Percentiles rank a stretch among this genome's conserved stretches.
Conservation (phyloP, 2,888 invertebrate species). For the Parnassius mnemosyne region DNA sequence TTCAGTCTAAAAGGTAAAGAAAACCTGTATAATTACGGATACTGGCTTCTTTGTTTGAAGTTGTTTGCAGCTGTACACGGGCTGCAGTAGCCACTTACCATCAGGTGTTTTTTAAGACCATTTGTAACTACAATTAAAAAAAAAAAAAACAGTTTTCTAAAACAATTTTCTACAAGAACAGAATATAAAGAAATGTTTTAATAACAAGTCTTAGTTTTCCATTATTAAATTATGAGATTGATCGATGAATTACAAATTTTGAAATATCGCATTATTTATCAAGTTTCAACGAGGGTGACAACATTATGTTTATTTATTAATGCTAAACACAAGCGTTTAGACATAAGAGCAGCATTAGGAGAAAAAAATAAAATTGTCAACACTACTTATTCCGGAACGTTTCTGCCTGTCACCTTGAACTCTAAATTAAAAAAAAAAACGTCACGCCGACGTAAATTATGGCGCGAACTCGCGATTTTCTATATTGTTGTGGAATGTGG, state of each 20-base stretch:
- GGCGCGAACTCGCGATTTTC: slow-evolving; percentile 37
- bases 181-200: too few species aligned
- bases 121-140: too few species aligned
- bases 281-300: neutral
- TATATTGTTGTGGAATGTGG: slow-evolving; percentile 21
- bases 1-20: too few species aligned
- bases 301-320: slow-evolving; percentile 4
- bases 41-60: too few species aligned
- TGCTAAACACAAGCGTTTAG: neutral
- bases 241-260: neutral
- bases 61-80: too few species aligned
- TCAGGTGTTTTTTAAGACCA: too few species aligned
- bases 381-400: neutral
- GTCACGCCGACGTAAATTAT: slow-evolving; percentile 45
- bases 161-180: too few species aligned
- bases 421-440: slow-evolving; percentile 43
- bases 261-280: neutral
- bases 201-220: too few species aligned
- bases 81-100: too few species aligned
- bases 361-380: neutral
- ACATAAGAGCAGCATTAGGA: neutral
- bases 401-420: slow-evolving; percentile 49
- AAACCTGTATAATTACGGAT: too few species aligned
- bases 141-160: too few species aligned
- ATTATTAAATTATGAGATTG: neutral